Base-by-base conservation (phyloP, 2,113 vertebrate genomes). In the Centrocercus urophasianus region DNA sequence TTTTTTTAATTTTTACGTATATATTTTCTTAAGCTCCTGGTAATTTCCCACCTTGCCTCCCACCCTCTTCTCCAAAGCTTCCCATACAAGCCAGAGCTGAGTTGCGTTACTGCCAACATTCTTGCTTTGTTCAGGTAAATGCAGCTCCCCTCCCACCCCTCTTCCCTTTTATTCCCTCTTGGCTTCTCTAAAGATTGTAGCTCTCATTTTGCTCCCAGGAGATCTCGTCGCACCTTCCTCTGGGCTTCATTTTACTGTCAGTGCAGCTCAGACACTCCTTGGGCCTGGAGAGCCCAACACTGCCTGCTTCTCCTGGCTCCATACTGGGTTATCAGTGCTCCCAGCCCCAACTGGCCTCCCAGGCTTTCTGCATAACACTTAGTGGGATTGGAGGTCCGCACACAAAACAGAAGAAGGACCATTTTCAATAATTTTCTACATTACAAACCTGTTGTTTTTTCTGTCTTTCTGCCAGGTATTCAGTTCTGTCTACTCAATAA, bases 1-100 rank as follows among this genome's bases (percentile, higher is more conserved):
- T 88, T 93, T 94, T 96, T 96, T 93, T 74, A 96, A 96, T 96
- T 96, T 95, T 92, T 93, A 90, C 52, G 67, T 94, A 92, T 95
- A 93, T 94, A 78, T 92, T 78, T 90, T 71, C 75, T 86, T 71
- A 93, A 97, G 93, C 95, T 96, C 81, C 94, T 93, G 86, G 67
- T 91, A 95, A 97, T 97, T 96, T 94, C 94, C 94, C 91, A 90
- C 77, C 86, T 95, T 83, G 74, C 77, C 92, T 96, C 93, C 93
- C 94, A 86, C 84, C 90, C 89, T 69, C 90, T 89, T 93, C 74
- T 93, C 82, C 89, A 78, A 91, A 94, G 92, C 73, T 80, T 97
- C 88, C 85, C 2, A 27, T 80, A 81, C 67, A 87, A 95, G 88
- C 86, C 12, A 10, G 89, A 96, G 90, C 88, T 85, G 80, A 96